These are phyloP conservation scores for Drosophila subobscura DNA, from an alignment of 1,140 invertebrate genomes.

Conservation along the genomic window DNA sequence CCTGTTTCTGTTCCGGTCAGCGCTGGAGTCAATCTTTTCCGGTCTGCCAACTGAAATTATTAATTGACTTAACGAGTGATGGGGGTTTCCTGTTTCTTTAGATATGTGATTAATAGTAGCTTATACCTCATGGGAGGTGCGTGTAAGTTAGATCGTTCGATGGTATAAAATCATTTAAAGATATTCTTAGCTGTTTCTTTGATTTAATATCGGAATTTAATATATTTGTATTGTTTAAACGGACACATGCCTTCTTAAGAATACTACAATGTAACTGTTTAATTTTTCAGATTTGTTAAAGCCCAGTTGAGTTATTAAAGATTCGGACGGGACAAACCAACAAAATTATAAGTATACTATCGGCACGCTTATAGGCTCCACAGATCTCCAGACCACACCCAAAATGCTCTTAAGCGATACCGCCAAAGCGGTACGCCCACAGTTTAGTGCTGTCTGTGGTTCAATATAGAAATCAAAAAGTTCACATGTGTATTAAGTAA, in stretches of 20 bases:
- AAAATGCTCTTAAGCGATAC: slow-evolving; percentile 27
- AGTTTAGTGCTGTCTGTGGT: slow-evolving; percentile 56
- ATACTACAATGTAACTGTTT: slow-evolving; percentile 26
- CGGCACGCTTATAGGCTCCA: slow-evolving; percentile 46
- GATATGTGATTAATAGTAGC: slow-evolving; percentile 11
- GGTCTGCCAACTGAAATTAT: slow-evolving; percentile 49
- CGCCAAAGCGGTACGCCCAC: slow-evolving; percentile 60
- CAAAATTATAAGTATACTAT: slow-evolving; percentile 14
- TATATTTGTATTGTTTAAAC: no score
- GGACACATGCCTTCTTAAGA: not conserved
- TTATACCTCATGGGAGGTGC: not conserved
- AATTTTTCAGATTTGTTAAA: slow-evolving; percentile 27
- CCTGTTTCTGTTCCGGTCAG: slow-evolving; percentile 44
- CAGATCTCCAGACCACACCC: slow-evolving; percentile 49
- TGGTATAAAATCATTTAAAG: no score
- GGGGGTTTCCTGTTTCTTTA: slow-evolving; percentile 20
- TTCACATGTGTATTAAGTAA: slow-evolving; percentile 67
- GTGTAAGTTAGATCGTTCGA: not conserved
- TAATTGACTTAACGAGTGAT: slow-evolving; percentile 49
- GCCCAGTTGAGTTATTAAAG: not conserved
- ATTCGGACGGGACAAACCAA: not conserved
- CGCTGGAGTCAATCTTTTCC: slow-evolving; percentile 62
- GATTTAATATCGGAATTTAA: no score
- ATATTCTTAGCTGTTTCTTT: no score
- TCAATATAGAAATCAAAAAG: slow-evolving; percentile 55